Evolutionary conservation across 2,888 invertebrate genomes (phyloP), one percentile per base, ranked within the genome.

Genomic region (Diarsia rubi): DNA sequence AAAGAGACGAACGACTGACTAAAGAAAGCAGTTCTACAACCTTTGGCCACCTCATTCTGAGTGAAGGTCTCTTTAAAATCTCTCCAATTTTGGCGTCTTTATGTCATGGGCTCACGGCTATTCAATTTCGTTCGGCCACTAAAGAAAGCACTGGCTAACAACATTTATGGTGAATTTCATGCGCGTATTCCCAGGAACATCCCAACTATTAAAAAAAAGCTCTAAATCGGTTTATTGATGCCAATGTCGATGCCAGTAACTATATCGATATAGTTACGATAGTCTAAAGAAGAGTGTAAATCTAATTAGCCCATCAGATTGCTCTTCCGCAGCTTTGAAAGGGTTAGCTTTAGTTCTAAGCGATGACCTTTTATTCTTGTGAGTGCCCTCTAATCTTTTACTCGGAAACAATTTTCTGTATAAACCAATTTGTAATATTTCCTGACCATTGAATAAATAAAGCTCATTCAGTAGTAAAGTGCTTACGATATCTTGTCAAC

Each of bases 321-420:
- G 60, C 44, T 21, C 1, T 9, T 21, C 70, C 42, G 4, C 21
- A 45, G 37, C n/a, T 47, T 5, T 31, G 47, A 21, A 27, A 60
- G 27, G 49, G 37, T 42, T 59, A 63, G 31, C 19, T 14, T 6
- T 31, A 31, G 54, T 27, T 16, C 16, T 64, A 67, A 73, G 52
- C 64, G 69, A 59, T 44, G 67, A 37, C 27, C 69, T 57, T 27
- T 68, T 52, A 67, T 49, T 77, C 64, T 12, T 52, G 37, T 62
- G 71, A 82, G 72, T 72, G 78, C 78, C 66, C 19, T 21, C 21
- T 71, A 82, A 69, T 66, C 60, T 44, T 77, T 71, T 54, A 45
- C 66, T 69, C 44, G 2, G 12, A 24, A 52, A 16, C 45, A 31
- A 68, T 82, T 69, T 68, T 24, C 37, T 21, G 9, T 14, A 54